Conservation (phyloP, 2,888 invertebrate species). For the Philonicus albiceps region DNA sequence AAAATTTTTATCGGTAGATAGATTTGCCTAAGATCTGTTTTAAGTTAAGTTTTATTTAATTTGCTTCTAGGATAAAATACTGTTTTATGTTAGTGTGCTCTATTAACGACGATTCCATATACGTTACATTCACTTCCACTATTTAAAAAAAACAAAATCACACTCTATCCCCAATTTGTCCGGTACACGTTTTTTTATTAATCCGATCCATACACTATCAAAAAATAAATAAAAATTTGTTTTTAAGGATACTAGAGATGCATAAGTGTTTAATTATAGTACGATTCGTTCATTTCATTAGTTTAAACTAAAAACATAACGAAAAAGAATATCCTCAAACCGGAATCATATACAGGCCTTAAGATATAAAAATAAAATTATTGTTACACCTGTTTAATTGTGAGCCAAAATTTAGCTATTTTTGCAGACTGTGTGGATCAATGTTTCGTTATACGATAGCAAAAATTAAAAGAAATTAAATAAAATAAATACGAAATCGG, state of each 20-base stretch:
- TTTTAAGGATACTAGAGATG: too few species aligned
- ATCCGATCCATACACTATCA: background rate
- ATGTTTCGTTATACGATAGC: background rate
- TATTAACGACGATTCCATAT: background rate
- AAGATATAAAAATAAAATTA: slow-evolving; percentile 16
- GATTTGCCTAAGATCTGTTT: too few species aligned
- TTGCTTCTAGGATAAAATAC: background rate
- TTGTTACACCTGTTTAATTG: slow-evolving; percentile 7
- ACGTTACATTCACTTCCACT: background rate
- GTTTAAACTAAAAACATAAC: too few species aligned
- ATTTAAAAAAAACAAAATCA: too few species aligned
- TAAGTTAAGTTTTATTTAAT: too few species aligned
- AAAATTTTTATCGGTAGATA: background rate
- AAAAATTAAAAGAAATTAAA: too few species aligned
- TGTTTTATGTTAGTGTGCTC: background rate
- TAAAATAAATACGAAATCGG: background rate
- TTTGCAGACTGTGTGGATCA: background rate
- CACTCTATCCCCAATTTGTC: too few species aligned
- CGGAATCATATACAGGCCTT: background rate
- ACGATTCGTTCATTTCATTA: too few species aligned
- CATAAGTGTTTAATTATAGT: too few species aligned
- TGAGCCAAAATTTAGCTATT: slow-evolving; percentile 18
- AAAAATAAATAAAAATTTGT: too few species aligned
- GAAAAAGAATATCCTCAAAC: background rate
- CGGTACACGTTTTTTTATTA: background rate